Evolutionary conservation across 2,113 vertebrate species (phyloP), one percentile per base, ranked within the genome.

Genomic region (Ovis canadensis): DNA sequence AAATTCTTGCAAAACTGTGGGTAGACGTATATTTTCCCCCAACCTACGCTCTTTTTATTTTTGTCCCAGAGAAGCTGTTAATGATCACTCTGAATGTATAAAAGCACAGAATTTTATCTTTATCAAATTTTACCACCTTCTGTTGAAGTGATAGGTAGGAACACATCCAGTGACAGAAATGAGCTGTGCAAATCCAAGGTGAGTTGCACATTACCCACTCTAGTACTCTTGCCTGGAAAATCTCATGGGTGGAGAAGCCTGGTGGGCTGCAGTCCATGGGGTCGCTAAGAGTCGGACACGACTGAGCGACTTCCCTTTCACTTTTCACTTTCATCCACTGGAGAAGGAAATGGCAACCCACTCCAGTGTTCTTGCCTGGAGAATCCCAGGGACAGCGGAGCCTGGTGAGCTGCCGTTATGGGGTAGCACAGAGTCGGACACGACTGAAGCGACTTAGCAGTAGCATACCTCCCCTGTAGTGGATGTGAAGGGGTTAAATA

Each of bases 21-120:
- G 93, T 54, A 98, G 96, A 91, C 60, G 91, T 96, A 91, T 94
- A 95, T 97, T 91, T 96, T 97, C 33, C 50, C 40, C 40, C 96
- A 97, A 80, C 88, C 97, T 92, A 98, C 94, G 74, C 88, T 93
- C 31, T 64, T 95, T 96, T 97, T 97, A 97, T 97, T 98, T 98
- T 96, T 91, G 88, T 94, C 60, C 67, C 55, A 40, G 91, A 19
- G 59, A 77, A 97, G 31, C 85, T 97, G 88, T 92, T 92, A 98
- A 91, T 33, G 87, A 95, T 96, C 81, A 54, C 48, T 96, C 36
- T 88, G 67, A 52, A 96, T 71, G 71, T 93, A 86, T 77, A 91
- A 95, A 96, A 80, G 10, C 57, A 54, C 29, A 21, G 81, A 81
- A 88, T 96, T 97, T 86, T 84, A 84, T 94, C 82, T 84, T 29